Conservation (phyloP, 1,140 invertebrate species). For the Drosophila navojoa region DNA sequence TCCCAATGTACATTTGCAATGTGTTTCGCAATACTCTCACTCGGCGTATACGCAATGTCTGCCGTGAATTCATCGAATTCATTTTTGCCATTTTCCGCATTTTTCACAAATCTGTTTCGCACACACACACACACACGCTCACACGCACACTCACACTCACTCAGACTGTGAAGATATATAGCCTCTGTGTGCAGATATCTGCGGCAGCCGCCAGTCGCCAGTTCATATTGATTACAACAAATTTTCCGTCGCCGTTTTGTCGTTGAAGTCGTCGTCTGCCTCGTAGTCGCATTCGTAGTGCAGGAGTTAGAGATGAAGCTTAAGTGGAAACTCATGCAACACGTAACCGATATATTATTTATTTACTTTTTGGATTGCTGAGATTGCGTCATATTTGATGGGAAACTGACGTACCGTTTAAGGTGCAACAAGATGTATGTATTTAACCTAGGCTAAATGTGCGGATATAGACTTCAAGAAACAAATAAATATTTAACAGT, state of each 20-base stretch:
- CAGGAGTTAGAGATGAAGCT: constrained; percentile 24
- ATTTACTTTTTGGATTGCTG: constrained; percentile 1
- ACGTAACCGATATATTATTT: constrained; percentile 42
- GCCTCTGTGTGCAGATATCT: constrained; percentile 65
- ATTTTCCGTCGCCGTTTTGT: constrained; percentile 74
- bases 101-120: constrained; percentile 80
- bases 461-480: too few species aligned
- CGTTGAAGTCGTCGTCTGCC: constrained; percentile 30
- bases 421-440: constrained; percentile 16
- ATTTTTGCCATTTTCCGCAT: constrained; percentile 81
- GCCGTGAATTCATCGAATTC: constrained; percentile 75
- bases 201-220: constrained; percentile 74
- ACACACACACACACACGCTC: constrained; percentile 40
- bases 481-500: too few species aligned
- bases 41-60: constrained; percentile 63
- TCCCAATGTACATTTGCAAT: constrained; percentile 47
- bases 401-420: neutral
- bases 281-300: constrained; percentile 25
- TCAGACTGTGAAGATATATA: constrained; percentile 35
- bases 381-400: constrained; percentile 19
- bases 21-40: constrained; percentile 63
- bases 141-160: constrained; percentile 10
- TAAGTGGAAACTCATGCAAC: constrained; percentile 29
- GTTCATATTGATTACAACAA: constrained; percentile 82
- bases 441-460: too few species aligned